Percentiles rank a stretch among this genome's conserved stretches.
Evolutionary conservation across 1,140 invertebrate genomes (phyloP).

Genomic region (Cydia splendana): DNA sequence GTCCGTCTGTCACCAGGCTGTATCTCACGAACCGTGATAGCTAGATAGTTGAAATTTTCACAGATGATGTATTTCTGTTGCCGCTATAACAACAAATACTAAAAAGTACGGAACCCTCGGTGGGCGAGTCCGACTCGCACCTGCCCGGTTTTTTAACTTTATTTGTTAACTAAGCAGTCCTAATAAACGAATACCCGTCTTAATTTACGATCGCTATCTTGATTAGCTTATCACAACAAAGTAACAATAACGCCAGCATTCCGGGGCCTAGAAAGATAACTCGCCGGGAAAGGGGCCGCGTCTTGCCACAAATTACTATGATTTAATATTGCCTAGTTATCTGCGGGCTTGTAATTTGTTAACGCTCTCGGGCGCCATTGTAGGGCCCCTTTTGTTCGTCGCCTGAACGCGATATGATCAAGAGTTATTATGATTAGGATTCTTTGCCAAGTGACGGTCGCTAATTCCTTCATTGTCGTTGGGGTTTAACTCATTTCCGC

Average conservation of each 20-base stretch:
- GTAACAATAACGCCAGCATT: conserved; percentile 55
- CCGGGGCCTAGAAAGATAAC: conserved; percentile 53
- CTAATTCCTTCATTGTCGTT: conserved; percentile 74
- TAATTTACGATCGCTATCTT: conserved; percentile 45
- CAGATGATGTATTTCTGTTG: too few relatives aligned
- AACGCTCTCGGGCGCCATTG: conserved; percentile 72
- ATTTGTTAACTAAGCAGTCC: too few relatives aligned
- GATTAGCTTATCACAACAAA: conserved; percentile 54
- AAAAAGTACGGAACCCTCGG: too few relatives aligned
- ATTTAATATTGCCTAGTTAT: conserved; percentile 80
- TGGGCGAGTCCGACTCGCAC: too few relatives aligned
- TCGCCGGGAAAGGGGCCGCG: conserved; percentile 61
- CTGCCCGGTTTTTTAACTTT: too few relatives aligned
- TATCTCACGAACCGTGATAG: too few relatives aligned
- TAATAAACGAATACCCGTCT: conserved; percentile 10
- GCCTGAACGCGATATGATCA: conserved; percentile 73
- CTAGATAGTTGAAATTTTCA: too few relatives aligned
- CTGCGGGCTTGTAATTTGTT: conserved; percentile 77
- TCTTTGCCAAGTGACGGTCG: conserved; percentile 74
- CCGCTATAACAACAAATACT: too few relatives aligned
- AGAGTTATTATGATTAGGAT: conserved; percentile 80
- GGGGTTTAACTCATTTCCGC: conserved; percentile 42
- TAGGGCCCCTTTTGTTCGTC: conserved; percentile 76
- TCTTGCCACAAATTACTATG: conserved; percentile 77
- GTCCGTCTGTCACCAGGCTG: too few relatives aligned